phyloP scores from a whole-genome alignment of 2,888 invertebrate species.

The Drosophila dives region DNA sequence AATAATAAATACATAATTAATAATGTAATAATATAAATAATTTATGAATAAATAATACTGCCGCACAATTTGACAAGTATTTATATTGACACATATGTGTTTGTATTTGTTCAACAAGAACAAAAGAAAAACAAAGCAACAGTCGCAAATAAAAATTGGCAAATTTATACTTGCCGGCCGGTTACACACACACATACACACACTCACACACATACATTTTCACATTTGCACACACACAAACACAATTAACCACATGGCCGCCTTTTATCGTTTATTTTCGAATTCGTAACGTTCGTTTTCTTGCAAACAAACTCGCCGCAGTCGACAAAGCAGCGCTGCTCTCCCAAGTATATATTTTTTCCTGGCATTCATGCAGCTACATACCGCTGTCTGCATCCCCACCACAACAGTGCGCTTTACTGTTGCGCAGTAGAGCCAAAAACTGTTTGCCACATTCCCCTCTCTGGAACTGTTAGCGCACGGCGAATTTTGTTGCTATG shows the following conservation, averaged over 20 bases:
- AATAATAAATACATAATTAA: conserved; percentile 14
- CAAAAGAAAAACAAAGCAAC: conserved; percentile 17
- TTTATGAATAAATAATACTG: conserved; percentile 10
- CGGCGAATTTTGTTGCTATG: conserved; percentile 15
- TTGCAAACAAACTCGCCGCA: conserved; percentile 35
- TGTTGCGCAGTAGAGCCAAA: conserved; percentile 25
- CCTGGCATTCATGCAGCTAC: conserved; percentile 65
- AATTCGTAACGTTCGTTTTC: conserved; percentile 68
- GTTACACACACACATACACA: conserved; percentile 33
- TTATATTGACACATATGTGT: conserved; percentile 2
- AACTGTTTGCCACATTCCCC: conserved; percentile 31
- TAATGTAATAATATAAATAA: background rate
- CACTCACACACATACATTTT: background rate
- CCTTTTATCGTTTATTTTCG: conserved; percentile 52
- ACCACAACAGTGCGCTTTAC: background rate
- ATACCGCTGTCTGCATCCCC: conserved; percentile 35
- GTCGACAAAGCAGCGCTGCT: conserved; percentile 63
- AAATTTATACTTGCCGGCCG: conserved; percentile 62
- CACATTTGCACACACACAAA: conserved; percentile 3
- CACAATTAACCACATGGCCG: conserved; percentile 13
- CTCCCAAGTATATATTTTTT: conserved; percentile 48
- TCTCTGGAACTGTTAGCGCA: conserved; percentile 9
- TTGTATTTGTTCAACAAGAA: conserved; percentile 47
- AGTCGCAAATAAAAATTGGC: conserved; percentile 15
- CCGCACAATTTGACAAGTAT: conserved; percentile 13